Percentiles rank a stretch among this genome's conserved stretches.
These are phyloP conservation scores for Phalera bucephala DNA, from an alignment of 2,888 invertebrate genomes.

Conservation along the genomic window DNA sequence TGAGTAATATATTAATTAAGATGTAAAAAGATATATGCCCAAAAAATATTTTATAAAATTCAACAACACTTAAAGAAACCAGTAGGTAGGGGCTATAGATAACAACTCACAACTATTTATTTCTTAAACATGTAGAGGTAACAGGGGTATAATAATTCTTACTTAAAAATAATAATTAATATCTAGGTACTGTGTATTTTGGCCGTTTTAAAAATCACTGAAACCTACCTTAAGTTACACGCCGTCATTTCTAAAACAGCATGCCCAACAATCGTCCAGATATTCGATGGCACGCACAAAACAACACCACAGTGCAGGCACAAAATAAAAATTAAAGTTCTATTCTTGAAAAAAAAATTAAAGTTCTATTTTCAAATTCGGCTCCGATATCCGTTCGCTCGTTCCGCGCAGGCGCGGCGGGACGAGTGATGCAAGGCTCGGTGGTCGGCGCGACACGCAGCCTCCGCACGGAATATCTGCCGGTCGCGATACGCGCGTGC, in stretches of 20 bases:
- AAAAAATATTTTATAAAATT: no score
- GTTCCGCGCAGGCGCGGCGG: conserved; percentile 59
- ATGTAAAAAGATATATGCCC: no score
- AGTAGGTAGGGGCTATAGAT: no score
- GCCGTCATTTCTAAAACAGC: conserved; percentile 65
- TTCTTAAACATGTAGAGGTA: no score
- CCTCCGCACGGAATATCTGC: conserved; percentile 49
- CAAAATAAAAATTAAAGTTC: conserved; percentile 31
- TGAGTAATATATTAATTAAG: no score
- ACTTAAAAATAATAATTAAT: no score
- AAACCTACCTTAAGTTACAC: conserved; percentile 64
- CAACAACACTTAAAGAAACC: no score
- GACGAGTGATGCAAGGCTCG: conserved; percentile 45
- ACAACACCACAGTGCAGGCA: conserved; percentile 51
- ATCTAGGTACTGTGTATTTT: no score
- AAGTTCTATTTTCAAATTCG: conserved; percentile 57
- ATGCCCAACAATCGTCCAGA: conserved; percentile 54
- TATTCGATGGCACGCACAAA: conserved; percentile 42
- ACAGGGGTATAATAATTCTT: no score
- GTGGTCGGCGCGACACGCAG: conserved; percentile 44
- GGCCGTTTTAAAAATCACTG: no score
- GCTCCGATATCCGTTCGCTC: conserved; percentile 50
- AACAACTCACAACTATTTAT: no score
- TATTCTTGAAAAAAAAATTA: conserved; percentile 19
- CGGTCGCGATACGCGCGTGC: conserved; percentile 38